Percentiles rank a stretch among this genome's conserved stretches.
Conservation (phyloP, 2,888 invertebrate genomes). For the Eupsilia transversa region DNA sequence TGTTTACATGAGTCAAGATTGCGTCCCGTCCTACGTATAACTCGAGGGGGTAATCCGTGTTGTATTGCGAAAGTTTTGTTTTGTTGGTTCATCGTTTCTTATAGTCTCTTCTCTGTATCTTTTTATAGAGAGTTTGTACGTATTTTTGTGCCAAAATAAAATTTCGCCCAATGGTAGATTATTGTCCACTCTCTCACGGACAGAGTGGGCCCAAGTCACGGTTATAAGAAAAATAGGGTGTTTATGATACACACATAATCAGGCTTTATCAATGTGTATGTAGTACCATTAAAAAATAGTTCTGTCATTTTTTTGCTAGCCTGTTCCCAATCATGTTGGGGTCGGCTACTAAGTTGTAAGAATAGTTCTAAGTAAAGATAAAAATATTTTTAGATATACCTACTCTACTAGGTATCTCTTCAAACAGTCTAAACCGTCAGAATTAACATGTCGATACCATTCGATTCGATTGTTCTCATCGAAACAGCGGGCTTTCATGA, state of each 20-base stretch:
- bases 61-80: constrained; percentile 58
- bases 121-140: not conserved
- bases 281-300: not conserved
- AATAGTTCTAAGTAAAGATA: no score
- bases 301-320: no score
- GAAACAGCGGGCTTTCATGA: not conserved
- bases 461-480: not conserved
- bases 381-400: not conserved
- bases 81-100: constrained; percentile 49
- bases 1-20: constrained; percentile 68
- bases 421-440: not conserved
- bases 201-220: not conserved
- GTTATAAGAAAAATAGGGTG: not conserved
- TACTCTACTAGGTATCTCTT: not conserved
- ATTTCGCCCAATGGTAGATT: no score
- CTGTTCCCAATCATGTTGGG: no score
- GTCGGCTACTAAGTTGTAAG: not conserved
- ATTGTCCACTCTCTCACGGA: not conserved
- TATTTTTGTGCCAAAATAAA: constrained; percentile 13
- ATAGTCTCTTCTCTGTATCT: constrained; percentile 12
- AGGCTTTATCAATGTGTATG: not conserved
- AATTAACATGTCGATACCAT: not conserved
- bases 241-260: not conserved
- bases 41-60: constrained; percentile 37
- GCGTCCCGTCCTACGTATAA: constrained; percentile 45